Percentiles rank a stretch among this genome's conserved stretches.
Evolutionary conservation across 2,888 invertebrate species (phyloP).

Genomic region (Nasonovia ribisnigri): DNA sequence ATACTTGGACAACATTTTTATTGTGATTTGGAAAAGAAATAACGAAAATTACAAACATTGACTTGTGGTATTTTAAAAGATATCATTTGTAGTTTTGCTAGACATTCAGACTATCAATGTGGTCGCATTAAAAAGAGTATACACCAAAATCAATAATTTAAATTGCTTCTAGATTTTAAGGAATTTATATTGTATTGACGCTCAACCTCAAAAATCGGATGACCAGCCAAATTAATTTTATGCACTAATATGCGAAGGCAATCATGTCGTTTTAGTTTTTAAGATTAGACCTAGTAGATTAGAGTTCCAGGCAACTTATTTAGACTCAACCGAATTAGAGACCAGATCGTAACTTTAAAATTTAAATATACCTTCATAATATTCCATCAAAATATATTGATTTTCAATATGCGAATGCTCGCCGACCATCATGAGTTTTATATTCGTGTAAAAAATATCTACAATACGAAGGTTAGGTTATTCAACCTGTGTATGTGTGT

Average conservation of each 20-base stretch:
- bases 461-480: slow-evolving; percentile 2
- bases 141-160: not conserved
- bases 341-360: no score
- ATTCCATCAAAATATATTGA: not conserved
- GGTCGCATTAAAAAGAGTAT: not conserved
- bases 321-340: not conserved
- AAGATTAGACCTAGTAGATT: not conserved
- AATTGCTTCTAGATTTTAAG: not conserved
- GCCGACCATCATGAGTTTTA: not conserved
- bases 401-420: not conserved
- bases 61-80: not conserved
- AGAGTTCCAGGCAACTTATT: not conserved
- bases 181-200: not conserved
- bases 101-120: not conserved
- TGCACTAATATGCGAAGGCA: not conserved
- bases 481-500: not conserved
- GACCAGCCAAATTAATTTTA: not conserved
- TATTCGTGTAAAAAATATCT: not conserved
- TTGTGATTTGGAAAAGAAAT: not conserved
- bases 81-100: not conserved
- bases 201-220: not conserved
- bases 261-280: not conserved
- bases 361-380: not conserved
- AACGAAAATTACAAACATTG: not conserved
- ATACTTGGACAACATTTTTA: not conserved